phyloP scores from a whole-genome alignment of 2,888 invertebrate genomes.

The Amphimallon solstitiale region DNA sequence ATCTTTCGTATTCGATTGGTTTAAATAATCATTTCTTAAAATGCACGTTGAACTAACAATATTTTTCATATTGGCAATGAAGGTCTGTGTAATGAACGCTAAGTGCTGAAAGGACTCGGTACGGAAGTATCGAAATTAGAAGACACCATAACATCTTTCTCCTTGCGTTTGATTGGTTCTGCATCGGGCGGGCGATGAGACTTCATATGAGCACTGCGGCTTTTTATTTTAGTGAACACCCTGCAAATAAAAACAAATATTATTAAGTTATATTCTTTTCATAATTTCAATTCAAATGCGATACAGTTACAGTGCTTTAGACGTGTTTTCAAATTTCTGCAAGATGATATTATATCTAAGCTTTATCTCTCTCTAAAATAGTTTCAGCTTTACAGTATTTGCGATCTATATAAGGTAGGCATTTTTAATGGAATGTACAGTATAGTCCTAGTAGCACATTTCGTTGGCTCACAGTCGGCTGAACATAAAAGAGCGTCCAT shows the following conservation, averaged over 20 bases:
- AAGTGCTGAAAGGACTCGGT: constrained; percentile 61
- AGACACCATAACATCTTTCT: constrained; percentile 49
- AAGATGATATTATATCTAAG: too few relatives aligned
- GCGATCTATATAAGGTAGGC: too few relatives aligned
- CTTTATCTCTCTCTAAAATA: too few relatives aligned
- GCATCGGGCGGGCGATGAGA: constrained; percentile 93
- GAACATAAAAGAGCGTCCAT: too few relatives aligned
- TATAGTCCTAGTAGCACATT: too few relatives aligned
- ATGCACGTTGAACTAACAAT: constrained; percentile 4
- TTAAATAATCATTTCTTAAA: constrained; percentile 4
- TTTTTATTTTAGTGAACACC: constrained; percentile 97
- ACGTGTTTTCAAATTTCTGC: too few relatives aligned
- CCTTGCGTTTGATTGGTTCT: constrained; percentile 67
- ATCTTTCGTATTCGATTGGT: constrained; percentile 10
- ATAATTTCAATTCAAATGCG: too few relatives aligned
- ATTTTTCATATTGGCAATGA: constrained; percentile 10
- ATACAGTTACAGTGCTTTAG: too few relatives aligned
- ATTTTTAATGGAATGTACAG: too few relatives aligned
- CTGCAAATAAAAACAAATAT: constrained; percentile 70
- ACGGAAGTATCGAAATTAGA: constrained; percentile 54
- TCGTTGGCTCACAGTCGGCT: too few relatives aligned
- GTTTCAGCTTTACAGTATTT: too few relatives aligned
- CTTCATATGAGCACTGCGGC: constrained; percentile 99
- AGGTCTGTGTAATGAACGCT: constrained; percentile 49
- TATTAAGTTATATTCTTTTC: background rate